Conservation (phyloP, 2,888 invertebrate genomes). For the Drosophila rubida region DNA sequence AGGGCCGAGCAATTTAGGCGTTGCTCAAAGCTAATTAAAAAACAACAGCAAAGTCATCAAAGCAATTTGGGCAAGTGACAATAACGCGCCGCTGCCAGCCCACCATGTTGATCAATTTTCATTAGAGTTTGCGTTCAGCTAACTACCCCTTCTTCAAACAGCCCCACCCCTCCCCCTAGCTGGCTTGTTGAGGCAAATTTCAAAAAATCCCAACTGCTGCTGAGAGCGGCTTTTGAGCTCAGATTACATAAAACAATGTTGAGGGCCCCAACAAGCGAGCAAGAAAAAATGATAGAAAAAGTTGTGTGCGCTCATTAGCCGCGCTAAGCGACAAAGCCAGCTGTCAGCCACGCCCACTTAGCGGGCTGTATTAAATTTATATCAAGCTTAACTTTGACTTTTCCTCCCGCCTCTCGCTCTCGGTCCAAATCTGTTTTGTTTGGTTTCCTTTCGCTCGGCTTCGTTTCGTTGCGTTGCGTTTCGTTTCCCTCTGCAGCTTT, state of each 20-base stretch:
- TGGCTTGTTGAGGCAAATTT: slow-evolving; percentile 19
- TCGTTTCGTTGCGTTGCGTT: slow-evolving; percentile 34
- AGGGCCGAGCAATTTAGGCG: slow-evolving; percentile 33
- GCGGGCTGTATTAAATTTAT: slow-evolving; percentile 64
- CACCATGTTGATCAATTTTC: slow-evolving; percentile 69
- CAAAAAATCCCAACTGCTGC: slow-evolving; percentile 46
- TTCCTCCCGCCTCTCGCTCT: slow-evolving; percentile 21
- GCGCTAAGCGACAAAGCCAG: slow-evolving; percentile 41
- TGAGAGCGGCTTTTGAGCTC: slow-evolving; percentile 13
- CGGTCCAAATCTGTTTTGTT: slow-evolving; percentile 10
- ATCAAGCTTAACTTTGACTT: slow-evolving; percentile 68
- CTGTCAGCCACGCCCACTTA: slow-evolving; percentile 41
- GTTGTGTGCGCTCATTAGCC: slow-evolving; percentile 61
- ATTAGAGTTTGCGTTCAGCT: slow-evolving; percentile 35
- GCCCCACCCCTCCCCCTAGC: not conserved
- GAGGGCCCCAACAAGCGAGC: not conserved
- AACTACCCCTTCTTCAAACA: not conserved
- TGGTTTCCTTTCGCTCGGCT: slow-evolving; percentile 28
- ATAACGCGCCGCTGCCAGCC: slow-evolving; percentile 30
- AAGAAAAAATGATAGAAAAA: slow-evolving; percentile 27
- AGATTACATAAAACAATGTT: slow-evolving; percentile 27
- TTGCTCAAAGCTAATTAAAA: slow-evolving; percentile 53
- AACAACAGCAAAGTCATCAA: slow-evolving; percentile 59
- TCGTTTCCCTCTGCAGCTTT: slow-evolving; percentile 34
- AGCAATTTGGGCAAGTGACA: slow-evolving; percentile 51